Evolutionary conservation across 2,797 vertebrate species (phyloP).

Genomic region (Spinus olivaceus): DNA sequence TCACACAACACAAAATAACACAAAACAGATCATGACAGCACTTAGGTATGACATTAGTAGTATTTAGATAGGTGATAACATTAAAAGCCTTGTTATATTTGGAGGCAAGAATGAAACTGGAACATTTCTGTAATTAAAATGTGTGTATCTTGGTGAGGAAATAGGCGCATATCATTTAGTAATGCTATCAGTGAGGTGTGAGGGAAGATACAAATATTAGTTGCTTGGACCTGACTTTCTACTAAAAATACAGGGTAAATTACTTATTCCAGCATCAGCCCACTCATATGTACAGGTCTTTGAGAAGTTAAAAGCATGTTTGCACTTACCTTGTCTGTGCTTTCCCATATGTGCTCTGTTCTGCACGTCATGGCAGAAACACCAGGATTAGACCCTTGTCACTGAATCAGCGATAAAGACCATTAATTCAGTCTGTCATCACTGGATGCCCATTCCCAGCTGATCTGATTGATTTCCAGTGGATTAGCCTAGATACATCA

Average conservation of each 20-base stretch:
- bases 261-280: background rate
- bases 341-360: background rate
- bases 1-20: background rate
- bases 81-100: background rate
- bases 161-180: background rate
- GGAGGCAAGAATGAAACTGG: background rate
- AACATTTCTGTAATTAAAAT: background rate
- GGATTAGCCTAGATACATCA: background rate
- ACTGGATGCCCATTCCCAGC: background rate
- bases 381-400: slow-evolving; percentile 17
- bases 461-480: slow-evolving; percentile 32
- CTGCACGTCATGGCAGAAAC: background rate
- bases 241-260: background rate
- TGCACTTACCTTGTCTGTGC: background rate
- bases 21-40: background rate
- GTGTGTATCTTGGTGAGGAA: background rate
- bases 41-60: background rate
- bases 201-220: background rate
- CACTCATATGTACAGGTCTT: background rate
- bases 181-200: background rate
- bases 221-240: background rate
- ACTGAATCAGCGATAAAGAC: background rate
- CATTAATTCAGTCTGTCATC: slow-evolving; percentile 39
- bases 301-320: background rate
- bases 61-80: background rate